Evolutionary conservation across 2,113 vertebrate genomes (phyloP), one percentile per base, ranked within the genome.

Genomic region (Narcine bancroftii): DNA sequence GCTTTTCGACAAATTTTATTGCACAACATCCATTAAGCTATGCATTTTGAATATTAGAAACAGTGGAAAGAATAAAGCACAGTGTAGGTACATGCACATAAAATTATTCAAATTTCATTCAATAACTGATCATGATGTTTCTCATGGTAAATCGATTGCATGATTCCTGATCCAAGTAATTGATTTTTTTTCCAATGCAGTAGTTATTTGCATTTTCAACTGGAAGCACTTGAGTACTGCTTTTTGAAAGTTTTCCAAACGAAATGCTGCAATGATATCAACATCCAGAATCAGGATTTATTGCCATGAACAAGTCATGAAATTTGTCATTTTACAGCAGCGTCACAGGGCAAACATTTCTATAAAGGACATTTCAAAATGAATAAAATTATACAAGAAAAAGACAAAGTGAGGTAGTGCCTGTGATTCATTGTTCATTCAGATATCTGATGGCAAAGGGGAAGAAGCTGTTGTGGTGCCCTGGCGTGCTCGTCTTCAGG

Each of bases 221-320:
- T 36, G 53, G 53, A 85, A 85, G 36, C 13, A n/a, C n/a, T 85
- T 42, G n/a, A 60, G 15, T 19, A 1, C 36, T 85, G 13, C 56
- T 60, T 36, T 85, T 36, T 85, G 81, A 85, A 85, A 85, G 36
- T 60, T 85, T 6, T 85, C 33, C 81, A 85, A 85, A n/a, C 53
- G 56, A 85, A 85, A 85, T 21, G n/a, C 53, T 60, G 33, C 13
- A 60, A 36, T 85, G 11, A 85, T 60, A 36, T 56, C 21, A 81
- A 81, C n/a, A n/a, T n/a, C n/a, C n/a, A n/a, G n/a, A n/a, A n/a
- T n/a, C n/a, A n/a, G n/a, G n/a, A n/a, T n/a, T n/a, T n/a, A n/a
- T n/a, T n/a, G n/a, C n/a, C n/a, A n/a, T n/a, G n/a, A n/a, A n/a
- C n/a, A n/a, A n/a, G n/a, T n/a, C n/a, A n/a, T n/a, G n/a, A n/a